Base-by-base conservation (phyloP, 2,888 invertebrate species). In the Meta bourneti region DNA sequence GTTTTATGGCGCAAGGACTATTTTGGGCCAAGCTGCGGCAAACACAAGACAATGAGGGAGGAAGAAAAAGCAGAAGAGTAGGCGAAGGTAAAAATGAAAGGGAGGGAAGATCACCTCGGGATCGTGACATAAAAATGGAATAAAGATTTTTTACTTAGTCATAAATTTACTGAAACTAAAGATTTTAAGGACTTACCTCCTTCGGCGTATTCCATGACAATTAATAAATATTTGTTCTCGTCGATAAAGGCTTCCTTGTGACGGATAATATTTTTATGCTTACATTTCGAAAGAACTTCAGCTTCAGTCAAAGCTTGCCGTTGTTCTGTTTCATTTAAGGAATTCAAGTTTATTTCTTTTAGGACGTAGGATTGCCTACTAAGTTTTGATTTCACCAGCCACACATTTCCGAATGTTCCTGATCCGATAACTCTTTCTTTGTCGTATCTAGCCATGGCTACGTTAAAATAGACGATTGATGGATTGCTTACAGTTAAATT, bases 181-280 rank as follows among this genome's bases (percentile, higher is more conserved):
- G n/a, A 34, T 34, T 34, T 34, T 34, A 34, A 34, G 34, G 0
- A 70, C 91, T 82, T 93, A 94, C 95, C 95, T 88, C 95, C 95
- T 85, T 95, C 95, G 93, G 95, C 95, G 93, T 95, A 96, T 83
- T 95, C 95, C 95, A 96, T 96, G 4, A 95, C 94, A 72, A 96
- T 95, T 92, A 94, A 95, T n/a, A 96, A 93, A 78, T 94, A 94
- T 13, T 94, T 95, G 90, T 95, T 95, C 94, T 95, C 92, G n/a
- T 93, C 94, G 0, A 94, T 95, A 94, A 95, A 95, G 5, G 95
- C 95, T 91, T 95, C 95, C 77, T 94, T 94, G 93, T 95, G 95
- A 7, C 94, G 93, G 6, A 95, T 95, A 93, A 95, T 95, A 90
- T 95, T 95, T 6, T 95, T 95, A 93, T 95, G 95, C 48, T 94